A percentile compares a stretch with the other conserved stretches of the same genome.
Conservation (phyloP, 1,140 invertebrate genomes). For the Pseudomyrmex concolor region DNA sequence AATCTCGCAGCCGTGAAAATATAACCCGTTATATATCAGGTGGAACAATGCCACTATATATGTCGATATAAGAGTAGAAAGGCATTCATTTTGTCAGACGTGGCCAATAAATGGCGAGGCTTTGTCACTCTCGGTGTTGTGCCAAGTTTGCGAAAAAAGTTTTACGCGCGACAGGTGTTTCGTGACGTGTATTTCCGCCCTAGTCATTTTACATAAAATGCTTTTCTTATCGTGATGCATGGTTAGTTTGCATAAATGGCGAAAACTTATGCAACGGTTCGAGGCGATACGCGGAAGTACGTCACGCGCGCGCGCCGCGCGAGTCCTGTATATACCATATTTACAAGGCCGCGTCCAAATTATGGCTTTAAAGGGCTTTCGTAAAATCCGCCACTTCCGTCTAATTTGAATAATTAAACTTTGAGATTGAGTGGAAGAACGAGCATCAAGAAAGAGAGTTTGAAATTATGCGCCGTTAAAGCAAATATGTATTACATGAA, state of each 20-base stretch:
- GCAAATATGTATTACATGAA: conserved; percentile 3
- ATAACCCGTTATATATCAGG: conserved; percentile 5
- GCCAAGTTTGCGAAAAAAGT: conserved; percentile 53
- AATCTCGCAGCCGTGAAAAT: conserved; percentile 30
- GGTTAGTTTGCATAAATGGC: conserved; percentile 53
- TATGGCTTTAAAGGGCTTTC: conserved; percentile 11
- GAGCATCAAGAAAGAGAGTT: neutral
- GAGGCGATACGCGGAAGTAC: neutral
- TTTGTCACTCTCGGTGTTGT: conserved; percentile 31
- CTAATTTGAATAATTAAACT: conserved; percentile 50
- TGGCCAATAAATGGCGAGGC: conserved; percentile 55
- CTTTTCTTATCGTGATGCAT: conserved; percentile 56
- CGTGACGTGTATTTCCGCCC: conserved; percentile 65
- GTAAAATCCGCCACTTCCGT: conserved; percentile 27
- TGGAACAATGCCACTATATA: conserved; percentile 11
- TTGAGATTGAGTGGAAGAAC: conserved; percentile 4
- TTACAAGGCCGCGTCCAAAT: conserved; percentile 24
- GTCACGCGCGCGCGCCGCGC: neutral
- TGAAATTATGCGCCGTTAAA: conserved; percentile 8
- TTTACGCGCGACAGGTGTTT: conserved; percentile 70
- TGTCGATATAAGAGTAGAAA: conserved; percentile 50
- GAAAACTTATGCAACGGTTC: conserved; percentile 31
- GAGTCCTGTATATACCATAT: conserved; percentile 14
- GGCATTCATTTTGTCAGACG: conserved; percentile 63
- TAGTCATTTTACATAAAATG: conserved; percentile 62